Conservation (phyloP, 2,797 vertebrate species). For the Pangasius mekongensis region DNA sequence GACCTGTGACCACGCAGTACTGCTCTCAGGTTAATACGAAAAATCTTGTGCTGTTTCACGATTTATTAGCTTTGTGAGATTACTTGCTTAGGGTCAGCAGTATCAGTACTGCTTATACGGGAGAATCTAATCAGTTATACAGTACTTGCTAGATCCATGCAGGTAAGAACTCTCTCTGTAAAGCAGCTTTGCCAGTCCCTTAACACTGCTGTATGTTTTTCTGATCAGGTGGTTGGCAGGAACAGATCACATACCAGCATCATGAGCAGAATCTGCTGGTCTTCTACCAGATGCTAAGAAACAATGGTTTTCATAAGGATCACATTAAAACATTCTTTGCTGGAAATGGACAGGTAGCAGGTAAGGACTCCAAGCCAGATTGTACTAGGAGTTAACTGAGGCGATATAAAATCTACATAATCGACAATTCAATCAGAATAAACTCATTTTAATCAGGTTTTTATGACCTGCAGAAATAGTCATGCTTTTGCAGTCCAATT, state of each 20-base stretch:
- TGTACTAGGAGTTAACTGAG: too few species aligned
- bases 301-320: conserved; percentile 79
- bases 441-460: not conserved
- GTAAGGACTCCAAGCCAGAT: conserved; percentile 58
- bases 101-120: not conserved
- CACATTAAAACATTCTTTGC: conserved; percentile 83
- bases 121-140: not conserved
- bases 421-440: not conserved
- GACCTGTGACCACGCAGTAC: conserved; percentile 83
- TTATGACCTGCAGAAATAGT: not conserved
- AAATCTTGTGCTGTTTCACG: not conserved
- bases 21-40: conserved; percentile 75
- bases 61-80: not conserved
- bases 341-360: conserved; percentile 74
- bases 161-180: not conserved
- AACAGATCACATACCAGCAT: conserved; percentile 78
- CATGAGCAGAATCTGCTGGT: conserved; percentile 75
- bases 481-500: not conserved
- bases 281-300: conserved; percentile 78
- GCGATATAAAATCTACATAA: not conserved
- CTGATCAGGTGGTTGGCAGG: conserved; percentile 80
- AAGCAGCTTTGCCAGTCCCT: not conserved
- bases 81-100: not conserved
- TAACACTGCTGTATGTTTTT: conserved; percentile 3
- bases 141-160: not conserved